phyloP scores from a whole-genome alignment of 1,140 invertebrate species.

The Mycetomoellerius zeteki region DNA sequence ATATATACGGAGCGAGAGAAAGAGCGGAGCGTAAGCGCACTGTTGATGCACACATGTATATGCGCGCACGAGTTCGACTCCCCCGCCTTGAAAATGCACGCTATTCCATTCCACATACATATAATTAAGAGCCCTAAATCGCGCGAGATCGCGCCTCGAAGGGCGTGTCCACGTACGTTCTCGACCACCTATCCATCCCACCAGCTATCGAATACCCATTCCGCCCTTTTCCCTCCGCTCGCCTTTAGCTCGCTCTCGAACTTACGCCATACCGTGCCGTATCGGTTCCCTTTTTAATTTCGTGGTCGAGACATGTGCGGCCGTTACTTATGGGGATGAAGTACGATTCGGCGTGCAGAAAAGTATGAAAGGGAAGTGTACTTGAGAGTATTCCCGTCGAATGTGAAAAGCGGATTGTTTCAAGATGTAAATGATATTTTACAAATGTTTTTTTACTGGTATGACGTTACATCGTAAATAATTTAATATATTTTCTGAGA shows the following conservation, averaged over 20 bases:
- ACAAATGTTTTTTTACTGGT: slow-evolving; percentile 28
- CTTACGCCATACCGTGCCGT: slow-evolving; percentile 56
- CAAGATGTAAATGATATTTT: neutral
- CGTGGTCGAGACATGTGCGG: slow-evolving; percentile 31
- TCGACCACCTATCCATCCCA: slow-evolving; percentile 76
- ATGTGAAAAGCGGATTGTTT: neutral
- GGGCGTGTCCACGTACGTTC: slow-evolving; percentile 73
- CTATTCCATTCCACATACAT: slow-evolving; percentile 78
- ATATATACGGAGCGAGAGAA: slow-evolving; percentile 20
- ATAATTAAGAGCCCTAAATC: slow-evolving; percentile 84
- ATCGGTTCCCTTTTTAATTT: slow-evolving; percentile 56
- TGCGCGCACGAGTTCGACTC: slow-evolving; percentile 65
- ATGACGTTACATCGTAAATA: neutral
- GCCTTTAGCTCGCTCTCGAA: slow-evolving; percentile 57
- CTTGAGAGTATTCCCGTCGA: neutral
- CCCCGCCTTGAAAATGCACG: slow-evolving; percentile 72
- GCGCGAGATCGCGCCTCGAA: slow-evolving; percentile 81
- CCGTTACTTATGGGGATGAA: slow-evolving; percentile 30
- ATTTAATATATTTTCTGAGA: neutral
- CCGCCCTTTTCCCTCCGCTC: slow-evolving; percentile 26
- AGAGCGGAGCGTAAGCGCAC: slow-evolving; percentile 52
- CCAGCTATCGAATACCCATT: slow-evolving; percentile 73
- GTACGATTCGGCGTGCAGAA: neutral
- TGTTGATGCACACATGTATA: slow-evolving; percentile 35
- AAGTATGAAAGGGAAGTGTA: neutral